Evolutionary conservation across 2,113 vertebrate species (phyloP), one percentile per base, ranked within the genome.

Genomic region (Aspiorhynchus laticeps): DNA sequence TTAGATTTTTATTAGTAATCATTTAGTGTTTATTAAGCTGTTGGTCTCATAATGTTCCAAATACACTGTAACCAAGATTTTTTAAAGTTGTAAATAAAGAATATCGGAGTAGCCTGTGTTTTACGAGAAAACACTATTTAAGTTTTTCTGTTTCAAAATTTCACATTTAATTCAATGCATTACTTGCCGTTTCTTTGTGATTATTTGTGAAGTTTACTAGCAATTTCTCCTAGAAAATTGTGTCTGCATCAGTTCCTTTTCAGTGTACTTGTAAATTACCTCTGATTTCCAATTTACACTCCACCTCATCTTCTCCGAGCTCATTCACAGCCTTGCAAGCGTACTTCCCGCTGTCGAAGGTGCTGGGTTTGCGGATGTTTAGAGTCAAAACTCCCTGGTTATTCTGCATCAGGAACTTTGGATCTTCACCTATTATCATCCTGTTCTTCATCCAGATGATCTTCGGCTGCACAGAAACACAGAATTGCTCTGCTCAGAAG

Each of bases 371-470:
- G 48, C 97, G 96, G 86, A 96, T 98, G 90, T 95, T 96, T 12
- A 98, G 95, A 0, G 97, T 98, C 89, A 97, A 89, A 74, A 98
- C 95, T 0, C 97, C 97, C 91, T 97, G 96, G 90, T 95, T 91
- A 91, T 97, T 97, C 83, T 94, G 94, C 94, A 97, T 97, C 90
- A 97, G 90, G 93, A 91, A 98, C 89, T 96, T 97, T 53, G 97
- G 95, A 61, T 98, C 94, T 7, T 95, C 96, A 0, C 93, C 90
- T 7, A 98, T 93, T 46, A 96, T 95, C 95, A 96, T 95, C 85
- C 92, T 96, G 91, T 98, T 98, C 93, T 97, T 98, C 96, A 97
- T 96, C 97, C 97, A 98, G 75, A 95, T 84, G 69, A 98, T 96
- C 88, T 97, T 98, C 0, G 97, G 97, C 97, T 98, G 82, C 19